phyloP scores from a whole-genome alignment of 2,113 vertebrate genomes.

The Typhlomys cinereus region DNA sequence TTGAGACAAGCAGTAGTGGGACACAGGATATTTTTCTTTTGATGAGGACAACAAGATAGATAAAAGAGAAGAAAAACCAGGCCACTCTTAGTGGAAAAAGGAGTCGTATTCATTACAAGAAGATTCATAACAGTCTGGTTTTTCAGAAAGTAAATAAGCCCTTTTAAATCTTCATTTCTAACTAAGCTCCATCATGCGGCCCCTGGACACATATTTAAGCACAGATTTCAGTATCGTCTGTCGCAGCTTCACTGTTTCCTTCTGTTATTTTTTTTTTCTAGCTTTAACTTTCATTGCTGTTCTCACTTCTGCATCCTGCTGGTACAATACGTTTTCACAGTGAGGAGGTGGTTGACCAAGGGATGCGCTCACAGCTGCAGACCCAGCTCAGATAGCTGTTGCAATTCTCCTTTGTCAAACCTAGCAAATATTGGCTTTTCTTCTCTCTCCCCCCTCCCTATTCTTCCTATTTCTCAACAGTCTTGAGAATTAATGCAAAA shows the following conservation, averaged over 20 bases:
- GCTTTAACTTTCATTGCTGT: constrained; percentile 63
- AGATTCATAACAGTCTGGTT: not conserved
- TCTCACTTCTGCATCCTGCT: constrained; percentile 69
- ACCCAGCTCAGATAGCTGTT: constrained; percentile 68
- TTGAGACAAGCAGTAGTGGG: not conserved
- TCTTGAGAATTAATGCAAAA: constrained; percentile 39
- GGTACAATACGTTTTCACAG: constrained; percentile 76
- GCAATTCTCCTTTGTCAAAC: constrained; percentile 51
- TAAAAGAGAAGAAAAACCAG: not conserved
- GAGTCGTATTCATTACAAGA: not conserved
- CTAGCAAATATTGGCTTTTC: constrained; percentile 75
- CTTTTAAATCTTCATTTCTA: constrained; percentile 12
- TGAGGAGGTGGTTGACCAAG: constrained; percentile 50
- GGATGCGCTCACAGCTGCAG: constrained; percentile 67
- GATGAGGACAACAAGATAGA: not conserved
- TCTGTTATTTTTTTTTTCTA: not conserved
- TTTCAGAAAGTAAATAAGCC: not conserved
- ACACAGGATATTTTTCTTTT: not conserved
- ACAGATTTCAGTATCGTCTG: accelerated
- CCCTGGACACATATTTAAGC: not conserved
- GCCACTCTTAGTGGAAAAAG: not conserved
- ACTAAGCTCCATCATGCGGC: not conserved
- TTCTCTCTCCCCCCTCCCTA: not conserved
- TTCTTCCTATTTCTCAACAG: not conserved
- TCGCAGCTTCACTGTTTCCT: constrained; percentile 24